Percentiles rank a stretch among this genome's conserved stretches.
These are phyloP conservation scores for Amphimallon solstitiale DNA, from an alignment of 2,888 invertebrate genomes.

Conservation along the genomic window DNA sequence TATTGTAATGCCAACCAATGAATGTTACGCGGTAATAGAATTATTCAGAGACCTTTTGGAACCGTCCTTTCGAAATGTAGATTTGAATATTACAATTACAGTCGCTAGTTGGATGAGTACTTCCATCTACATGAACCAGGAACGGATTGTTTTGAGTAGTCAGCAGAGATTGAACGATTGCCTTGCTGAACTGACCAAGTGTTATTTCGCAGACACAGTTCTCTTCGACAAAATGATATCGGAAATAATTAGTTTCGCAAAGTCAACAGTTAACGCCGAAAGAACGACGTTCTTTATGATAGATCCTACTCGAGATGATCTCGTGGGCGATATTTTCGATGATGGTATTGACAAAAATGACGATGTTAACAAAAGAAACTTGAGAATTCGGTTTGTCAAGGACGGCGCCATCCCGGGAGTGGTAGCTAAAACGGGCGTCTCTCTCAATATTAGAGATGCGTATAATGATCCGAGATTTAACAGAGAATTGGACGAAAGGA, in stretches of 20 bases:
- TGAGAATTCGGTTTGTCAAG: slow-evolving; percentile 64
- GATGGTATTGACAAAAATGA: slow-evolving; percentile 64
- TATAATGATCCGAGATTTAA: slow-evolving; percentile 67
- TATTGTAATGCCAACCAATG: slow-evolving; percentile 66
- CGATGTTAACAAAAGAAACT: slow-evolving; percentile 62
- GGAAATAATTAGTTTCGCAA: slow-evolving; percentile 70
- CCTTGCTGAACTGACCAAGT: slow-evolving; percentile 58
- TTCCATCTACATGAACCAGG: slow-evolving; percentile 61
- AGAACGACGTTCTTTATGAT: slow-evolving; percentile 69
- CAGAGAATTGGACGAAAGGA: slow-evolving; percentile 67
- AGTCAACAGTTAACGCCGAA: slow-evolving; percentile 68
- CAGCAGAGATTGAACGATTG: slow-evolving; percentile 61
- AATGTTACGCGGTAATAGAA: slow-evolving; percentile 70
- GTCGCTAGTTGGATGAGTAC: slow-evolving; percentile 62
- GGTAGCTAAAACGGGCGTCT: slow-evolving; percentile 65
- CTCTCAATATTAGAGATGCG: slow-evolving; percentile 67
- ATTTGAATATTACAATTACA: slow-evolving; percentile 57
- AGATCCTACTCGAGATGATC: slow-evolving; percentile 63
- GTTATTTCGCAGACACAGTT: slow-evolving; percentile 68
- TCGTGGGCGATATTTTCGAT: slow-evolving; percentile 70
- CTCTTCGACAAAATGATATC: slow-evolving; percentile 69
- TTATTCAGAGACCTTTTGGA: slow-evolving; percentile 63
- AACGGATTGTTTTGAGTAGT: slow-evolving; percentile 57
- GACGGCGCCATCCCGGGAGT: slow-evolving; percentile 67
- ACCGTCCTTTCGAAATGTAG: slow-evolving; percentile 53